Evolutionary conservation across 2,113 vertebrate species (phyloP), one percentile per base, ranked within the genome.

Genomic region (Sinocyclocheilus anshuiensis): DNA sequence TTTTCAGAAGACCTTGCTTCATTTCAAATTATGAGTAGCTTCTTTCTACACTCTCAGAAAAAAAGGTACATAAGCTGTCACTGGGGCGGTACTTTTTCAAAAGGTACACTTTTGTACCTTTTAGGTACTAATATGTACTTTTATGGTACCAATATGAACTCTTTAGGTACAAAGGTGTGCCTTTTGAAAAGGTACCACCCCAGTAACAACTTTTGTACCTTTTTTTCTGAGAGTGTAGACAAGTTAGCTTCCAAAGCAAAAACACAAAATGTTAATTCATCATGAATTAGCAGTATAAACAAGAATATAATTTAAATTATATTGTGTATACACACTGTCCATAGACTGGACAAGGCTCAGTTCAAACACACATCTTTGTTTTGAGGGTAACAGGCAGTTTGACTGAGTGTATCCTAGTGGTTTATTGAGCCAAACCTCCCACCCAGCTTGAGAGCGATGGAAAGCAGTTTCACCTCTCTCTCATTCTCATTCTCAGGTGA

Each of bases 391-490:
- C 81, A 72, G 81, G 20, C 67, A 53, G 48, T 29, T 72, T 72
- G 81, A 72, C 48, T 55, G 65, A 83, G 81, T 55, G 65, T 72
- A 72, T 83, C 45, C 39, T 36, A 57, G 81, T 39, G 81, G 45
- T 55, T 83, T 83, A 83, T 83, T 55, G 81, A 83, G 45, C 65
- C 65, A 83, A 50, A 33, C 45, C 45, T 83, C 65, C 81, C 48
- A 55, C 81, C 81, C 24, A 83, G 67, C 65, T 83, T 69, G 81
- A 83, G 81, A 83, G 81, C 20, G 65, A 83, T 83, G 81, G 81
- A 83, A 83, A 83, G 65, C 81, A 83, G 53, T 83, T 72, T 72
- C 48, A 83, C 26, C 26, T 71, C 77, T 48, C 45, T 48, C 45
- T 79, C 77, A 79, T 78, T 83, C 45, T 55, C 65, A 71, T 83